Evolutionary conservation across 1,140 invertebrate genomes (phyloP).

Genomic region (Drosophila nigromelanica): DNA sequence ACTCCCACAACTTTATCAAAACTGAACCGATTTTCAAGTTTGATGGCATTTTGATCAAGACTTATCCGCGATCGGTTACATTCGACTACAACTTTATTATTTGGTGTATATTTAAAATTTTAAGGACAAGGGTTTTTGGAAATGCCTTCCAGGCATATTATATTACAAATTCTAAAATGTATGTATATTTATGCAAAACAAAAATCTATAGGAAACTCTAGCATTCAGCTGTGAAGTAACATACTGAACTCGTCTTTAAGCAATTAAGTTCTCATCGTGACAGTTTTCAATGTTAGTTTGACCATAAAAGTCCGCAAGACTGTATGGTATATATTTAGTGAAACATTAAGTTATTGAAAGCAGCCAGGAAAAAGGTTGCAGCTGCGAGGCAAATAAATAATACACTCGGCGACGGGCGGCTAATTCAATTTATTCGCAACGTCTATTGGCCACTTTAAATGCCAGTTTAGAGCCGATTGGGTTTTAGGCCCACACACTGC

Average conservation of each 20-base stretch:
- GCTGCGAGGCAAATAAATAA: slow-evolving; percentile 34
- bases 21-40: no score
- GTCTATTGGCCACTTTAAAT: slow-evolving; percentile 47
- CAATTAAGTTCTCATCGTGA: not conserved
- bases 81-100: no score
- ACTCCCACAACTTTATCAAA: no score
- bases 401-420: slow-evolving; percentile 29
- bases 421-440: slow-evolving; percentile 47
- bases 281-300: slow-evolving; percentile 1
- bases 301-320: not conserved
- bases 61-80: no score
- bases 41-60: no score
- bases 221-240: no score
- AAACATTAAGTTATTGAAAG: slow-evolving; percentile 1
- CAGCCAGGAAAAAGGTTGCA: slow-evolving; percentile 19
- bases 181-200: no score
- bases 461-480: slow-evolving; percentile 32
- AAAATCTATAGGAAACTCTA: no score
- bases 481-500: slow-evolving; percentile 30
- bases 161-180: no score
- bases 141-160: no score
- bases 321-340: not conserved
- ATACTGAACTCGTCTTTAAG: not conserved
- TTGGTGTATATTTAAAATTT: no score
- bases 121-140: no score